Evolutionary conservation across 2,888 invertebrate genomes (phyloP).

Genomic region (Taenaris catops): DNA sequence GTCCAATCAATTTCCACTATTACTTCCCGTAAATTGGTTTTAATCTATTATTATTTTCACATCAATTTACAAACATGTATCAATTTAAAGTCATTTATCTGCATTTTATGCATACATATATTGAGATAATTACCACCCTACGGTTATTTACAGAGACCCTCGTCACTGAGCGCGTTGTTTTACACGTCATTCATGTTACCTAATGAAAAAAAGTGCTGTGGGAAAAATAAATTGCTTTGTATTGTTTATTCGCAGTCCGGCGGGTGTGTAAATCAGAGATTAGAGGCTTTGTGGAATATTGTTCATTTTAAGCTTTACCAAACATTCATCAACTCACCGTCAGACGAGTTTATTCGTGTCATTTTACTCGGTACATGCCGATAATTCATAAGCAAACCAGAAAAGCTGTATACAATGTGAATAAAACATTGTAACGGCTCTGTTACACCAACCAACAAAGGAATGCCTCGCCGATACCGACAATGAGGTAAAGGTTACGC

Average conservation of each 20-base stretch:
- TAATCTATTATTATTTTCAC: too few relatives aligned
- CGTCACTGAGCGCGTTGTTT: conserved; percentile 38
- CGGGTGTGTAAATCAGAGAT: conserved; percentile 65
- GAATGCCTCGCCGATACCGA: too few relatives aligned
- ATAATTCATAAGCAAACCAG: too few relatives aligned
- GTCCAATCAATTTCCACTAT: too few relatives aligned
- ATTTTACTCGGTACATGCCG: conserved; percentile 26
- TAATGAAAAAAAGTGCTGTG: conserved; percentile 71
- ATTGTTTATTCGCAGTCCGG: conserved; percentile 56
- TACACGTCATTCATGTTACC: conserved; percentile 67
- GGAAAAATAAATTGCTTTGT: conserved; percentile 70
- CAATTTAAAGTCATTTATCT: conserved; percentile 27
- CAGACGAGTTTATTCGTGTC: conserved; percentile 1
- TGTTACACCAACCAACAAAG: too few relatives aligned
- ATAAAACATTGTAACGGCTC: too few relatives aligned
- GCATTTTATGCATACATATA: conserved; percentile 39
- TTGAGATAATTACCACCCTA: conserved; percentile 63
- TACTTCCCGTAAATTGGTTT: too few relatives aligned
- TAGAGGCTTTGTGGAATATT: conserved; percentile 57
- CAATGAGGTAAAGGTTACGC: too few relatives aligned
- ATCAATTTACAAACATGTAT: too few relatives aligned
- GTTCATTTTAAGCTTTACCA: conserved; percentile 43
- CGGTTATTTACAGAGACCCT: conserved; percentile 66
- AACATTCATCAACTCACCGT: conserved; percentile 10
- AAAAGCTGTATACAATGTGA: too few relatives aligned